Percentiles rank a stretch among this genome's conserved stretches.
phyloP scores from a whole-genome alignment of 2,113 vertebrate species.

The Gallinago media region DNA sequence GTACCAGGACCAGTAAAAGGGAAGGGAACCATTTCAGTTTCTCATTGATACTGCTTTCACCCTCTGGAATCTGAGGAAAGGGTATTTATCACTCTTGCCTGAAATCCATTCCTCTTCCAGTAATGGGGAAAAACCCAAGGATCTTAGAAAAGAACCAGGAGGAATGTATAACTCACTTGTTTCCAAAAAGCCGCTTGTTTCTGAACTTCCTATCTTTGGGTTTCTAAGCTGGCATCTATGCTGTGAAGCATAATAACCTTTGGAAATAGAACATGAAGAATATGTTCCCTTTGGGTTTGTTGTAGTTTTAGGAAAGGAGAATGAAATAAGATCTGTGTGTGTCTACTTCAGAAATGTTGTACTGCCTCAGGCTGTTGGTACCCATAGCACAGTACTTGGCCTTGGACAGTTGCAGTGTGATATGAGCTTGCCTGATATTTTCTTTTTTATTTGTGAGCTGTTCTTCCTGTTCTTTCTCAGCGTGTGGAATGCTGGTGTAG shows the following conservation, averaged over 20 bases:
- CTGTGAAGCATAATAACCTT: background rate
- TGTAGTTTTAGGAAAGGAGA: background rate
- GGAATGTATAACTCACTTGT: background rate
- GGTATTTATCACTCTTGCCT: background rate
- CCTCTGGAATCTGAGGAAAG: background rate
- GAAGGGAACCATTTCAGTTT: background rate
- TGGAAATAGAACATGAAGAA: background rate
- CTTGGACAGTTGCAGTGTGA: background rate
- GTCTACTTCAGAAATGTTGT: background rate
- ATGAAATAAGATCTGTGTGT: background rate
- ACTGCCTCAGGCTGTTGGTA: background rate
- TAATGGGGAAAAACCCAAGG: rapidly evolving
- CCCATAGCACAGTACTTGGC: background rate
- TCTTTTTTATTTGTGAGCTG: background rate
- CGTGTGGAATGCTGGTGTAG: background rate
- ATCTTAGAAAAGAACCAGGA: background rate
- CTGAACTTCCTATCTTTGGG: background rate
- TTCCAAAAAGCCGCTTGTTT: background rate
- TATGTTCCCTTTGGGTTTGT: background rate
- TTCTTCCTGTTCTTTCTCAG: background rate
- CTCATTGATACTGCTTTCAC: background rate
- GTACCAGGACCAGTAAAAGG: background rate
- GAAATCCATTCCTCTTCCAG: background rate
- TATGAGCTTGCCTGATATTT: background rate
- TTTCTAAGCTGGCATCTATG: background rate